Evolutionary conservation across 2,797 vertebrate genomes (phyloP).

Genomic region (Rhinella marina): DNA sequence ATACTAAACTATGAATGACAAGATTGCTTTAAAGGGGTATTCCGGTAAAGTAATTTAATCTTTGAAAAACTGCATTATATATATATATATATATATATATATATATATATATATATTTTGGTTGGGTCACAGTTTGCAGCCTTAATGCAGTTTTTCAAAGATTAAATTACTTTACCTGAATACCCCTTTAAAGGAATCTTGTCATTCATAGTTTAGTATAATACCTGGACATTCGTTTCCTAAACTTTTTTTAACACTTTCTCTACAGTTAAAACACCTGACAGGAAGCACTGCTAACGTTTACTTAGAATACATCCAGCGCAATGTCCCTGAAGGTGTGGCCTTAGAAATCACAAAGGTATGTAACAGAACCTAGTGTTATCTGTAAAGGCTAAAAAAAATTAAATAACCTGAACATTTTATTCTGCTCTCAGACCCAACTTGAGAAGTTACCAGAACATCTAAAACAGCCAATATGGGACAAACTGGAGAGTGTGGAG

Average conservation of each 20-base stretch:
- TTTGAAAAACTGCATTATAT: too few relatives aligned
- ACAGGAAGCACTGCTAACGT: conserved; percentile 88
- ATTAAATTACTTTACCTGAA: too few relatives aligned
- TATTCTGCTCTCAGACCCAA: conserved; percentile 75
- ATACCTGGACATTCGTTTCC: not conserved
- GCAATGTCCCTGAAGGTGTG: conserved; percentile 95
- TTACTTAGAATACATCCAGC: conserved; percentile 95
- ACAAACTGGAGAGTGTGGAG: conserved; percentile 70
- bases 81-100: too few relatives aligned
- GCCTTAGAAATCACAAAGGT: conserved; percentile 95
- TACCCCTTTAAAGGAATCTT: not conserved
- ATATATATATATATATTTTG: too few relatives aligned
- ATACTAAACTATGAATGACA: too few relatives aligned
- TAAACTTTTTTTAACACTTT: not conserved
- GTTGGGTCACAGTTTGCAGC: too few relatives aligned
- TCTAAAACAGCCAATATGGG: conserved; percentile 87
- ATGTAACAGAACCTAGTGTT: not conserved
- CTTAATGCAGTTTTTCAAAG: too few relatives aligned
- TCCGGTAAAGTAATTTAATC: too few relatives aligned
- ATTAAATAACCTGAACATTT: not conserved
- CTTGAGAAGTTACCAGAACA: conserved; percentile 90
- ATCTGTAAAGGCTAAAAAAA: not conserved
- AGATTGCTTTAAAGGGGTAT: too few relatives aligned
- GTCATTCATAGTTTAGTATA: not conserved
- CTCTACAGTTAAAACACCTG: conserved; percentile 78